phyloP scores from a whole-genome alignment of 2,113 vertebrate species.

The Mesembrinibis cayennensis region DNA sequence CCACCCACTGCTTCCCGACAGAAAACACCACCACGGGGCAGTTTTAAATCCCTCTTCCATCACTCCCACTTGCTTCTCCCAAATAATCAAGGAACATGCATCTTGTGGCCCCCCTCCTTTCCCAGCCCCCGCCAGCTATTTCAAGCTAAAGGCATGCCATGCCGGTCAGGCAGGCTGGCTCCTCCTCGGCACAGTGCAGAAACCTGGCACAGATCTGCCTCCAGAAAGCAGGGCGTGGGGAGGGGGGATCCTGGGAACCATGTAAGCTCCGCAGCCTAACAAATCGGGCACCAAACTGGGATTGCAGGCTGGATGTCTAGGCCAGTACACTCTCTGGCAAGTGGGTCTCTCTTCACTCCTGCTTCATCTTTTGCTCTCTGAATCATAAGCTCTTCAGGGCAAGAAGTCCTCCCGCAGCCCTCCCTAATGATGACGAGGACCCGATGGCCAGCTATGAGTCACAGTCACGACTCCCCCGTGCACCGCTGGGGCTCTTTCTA shows the following conservation, averaged over 20 bases:
- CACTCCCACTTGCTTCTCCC: background rate
- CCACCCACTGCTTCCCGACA: background rate
- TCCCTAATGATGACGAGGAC: background rate
- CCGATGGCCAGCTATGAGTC: rapidly evolving
- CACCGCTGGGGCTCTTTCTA: background rate
- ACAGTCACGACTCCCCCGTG: background rate
- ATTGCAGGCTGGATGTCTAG: background rate
- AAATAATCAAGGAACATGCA: background rate
- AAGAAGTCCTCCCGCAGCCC: background rate
- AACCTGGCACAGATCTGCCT: background rate
- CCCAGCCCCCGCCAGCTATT: background rate
- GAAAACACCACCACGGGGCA: background rate
- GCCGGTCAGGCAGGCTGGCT: background rate
- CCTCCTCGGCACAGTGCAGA: background rate
- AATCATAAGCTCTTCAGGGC: background rate
- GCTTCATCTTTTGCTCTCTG: background rate
- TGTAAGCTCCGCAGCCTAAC: background rate
- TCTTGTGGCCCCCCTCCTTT: background rate
- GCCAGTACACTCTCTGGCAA: background rate
- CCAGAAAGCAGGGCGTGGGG: background rate
- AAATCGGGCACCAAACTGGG: background rate
- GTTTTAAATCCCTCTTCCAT: background rate
- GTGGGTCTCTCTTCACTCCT: background rate
- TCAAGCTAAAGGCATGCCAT: background rate
- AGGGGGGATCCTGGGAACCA: background rate